Base-by-base conservation (phyloP, 2,113 vertebrate species). In the Callithrix jacchus region DNA sequence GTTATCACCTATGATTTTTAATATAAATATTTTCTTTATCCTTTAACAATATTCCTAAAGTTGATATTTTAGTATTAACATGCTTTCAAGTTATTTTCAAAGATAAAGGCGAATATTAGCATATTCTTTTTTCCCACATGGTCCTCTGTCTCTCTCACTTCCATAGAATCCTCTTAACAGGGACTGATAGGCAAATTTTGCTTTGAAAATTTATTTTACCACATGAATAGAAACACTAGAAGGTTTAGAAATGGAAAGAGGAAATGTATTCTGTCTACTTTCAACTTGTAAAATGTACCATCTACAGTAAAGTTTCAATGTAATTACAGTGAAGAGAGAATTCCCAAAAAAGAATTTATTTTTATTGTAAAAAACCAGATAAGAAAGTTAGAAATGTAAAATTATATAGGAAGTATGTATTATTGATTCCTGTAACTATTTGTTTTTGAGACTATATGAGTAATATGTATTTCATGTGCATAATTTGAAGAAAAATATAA, bases 41-140 rank as follows among this genome's bases (percentile, higher is more conserved):
- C 27, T 64, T 64, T 64, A 64, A 30, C 61, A 13, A 64, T 64
- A 32, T 30, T 32, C 61, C 61, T 64, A 64, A 64, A 3, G 27
- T 93, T 89, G 80, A 81, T 81, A 91, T 56, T 77, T 93, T 89
- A 84, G 81, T 76, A 91, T 25, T 11, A 49, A 68, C 21, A 89
- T 79, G 3, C 2, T 83, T 95, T 13, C 37, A 79, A 61, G 14
- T 40, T 82, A 49, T 32, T 92, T 7, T 10, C 12, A 25, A 40
- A 58, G 0, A 25, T 32, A 76, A 91, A 74, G 10, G 3, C 83
- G 35, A 58, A 64, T 71, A 54, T 54, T 58, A 70, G 10, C 37
- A 49, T 58, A 35, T 37, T 79, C 14, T 42, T 81, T 32, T 37
- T 30, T 16, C 64, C 16, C 14, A 73, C 40, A 10, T 37, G 12